Conservation (phyloP, 92 coral and sea anemone genomes). For the Epizoanthus illoricatus region DNA sequence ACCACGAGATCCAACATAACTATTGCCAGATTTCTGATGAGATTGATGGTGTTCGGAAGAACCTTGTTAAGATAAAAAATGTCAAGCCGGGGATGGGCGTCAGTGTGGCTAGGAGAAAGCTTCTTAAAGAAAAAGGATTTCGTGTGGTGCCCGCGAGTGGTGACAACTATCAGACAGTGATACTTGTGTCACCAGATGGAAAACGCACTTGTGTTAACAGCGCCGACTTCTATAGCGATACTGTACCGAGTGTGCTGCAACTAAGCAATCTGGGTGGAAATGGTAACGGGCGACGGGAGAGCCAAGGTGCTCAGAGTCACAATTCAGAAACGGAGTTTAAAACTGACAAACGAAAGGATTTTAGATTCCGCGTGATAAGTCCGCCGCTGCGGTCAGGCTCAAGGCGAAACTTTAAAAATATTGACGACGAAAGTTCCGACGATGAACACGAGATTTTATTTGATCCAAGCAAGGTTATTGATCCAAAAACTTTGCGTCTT, state of each 20-base stretch:
- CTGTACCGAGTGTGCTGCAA: conserved; percentile 46
- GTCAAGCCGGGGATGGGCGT: conserved; percentile 65
- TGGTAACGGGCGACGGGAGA: conserved; percentile 13
- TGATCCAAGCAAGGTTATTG: conserved; percentile 10
- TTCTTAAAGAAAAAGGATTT: conserved; percentile 68
- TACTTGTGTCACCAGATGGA: conserved; percentile 63
- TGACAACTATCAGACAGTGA: conserved; percentile 42
- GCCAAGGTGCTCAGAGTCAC: neutral
- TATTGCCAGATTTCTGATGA: conserved; percentile 81
- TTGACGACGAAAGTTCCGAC: conserved; percentile 53
- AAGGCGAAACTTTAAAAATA: conserved; percentile 67
- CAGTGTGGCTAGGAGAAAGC: conserved; percentile 74
- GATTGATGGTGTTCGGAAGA: conserved; percentile 80
- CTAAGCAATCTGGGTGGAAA: conserved; percentile 38
- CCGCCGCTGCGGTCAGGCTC: conserved; percentile 79
- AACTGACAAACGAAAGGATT: conserved; percentile 42
- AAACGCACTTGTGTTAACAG: conserved; percentile 55
- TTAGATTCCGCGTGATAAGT: conserved; percentile 59
- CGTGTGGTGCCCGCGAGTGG: conserved; percentile 63
- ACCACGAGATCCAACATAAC: conserved; percentile 65
- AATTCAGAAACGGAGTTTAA: neutral
- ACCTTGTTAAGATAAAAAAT: conserved; percentile 60
- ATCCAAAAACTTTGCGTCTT: neutral
- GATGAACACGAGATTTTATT: conserved; percentile 47
- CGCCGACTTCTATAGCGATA: conserved; percentile 70